phyloP scores from a whole-genome alignment of 2,113 vertebrate genomes.

The Saccopteryx leptura region DNA sequence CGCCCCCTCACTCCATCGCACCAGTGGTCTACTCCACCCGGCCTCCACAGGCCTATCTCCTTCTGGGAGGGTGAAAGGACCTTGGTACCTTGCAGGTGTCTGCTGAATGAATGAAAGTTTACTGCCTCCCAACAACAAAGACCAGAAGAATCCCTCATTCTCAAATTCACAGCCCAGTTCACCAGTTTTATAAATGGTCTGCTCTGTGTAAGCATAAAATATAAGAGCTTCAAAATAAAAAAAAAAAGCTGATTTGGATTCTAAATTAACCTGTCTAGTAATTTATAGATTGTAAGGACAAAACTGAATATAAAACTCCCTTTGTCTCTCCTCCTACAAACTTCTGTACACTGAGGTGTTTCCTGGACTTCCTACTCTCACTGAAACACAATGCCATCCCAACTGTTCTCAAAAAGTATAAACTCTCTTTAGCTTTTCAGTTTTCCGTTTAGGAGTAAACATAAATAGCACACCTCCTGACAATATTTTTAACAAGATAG shows the following conservation, averaged over 20 bases:
- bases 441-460: slow-evolving; percentile 15
- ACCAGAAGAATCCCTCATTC: background rate
- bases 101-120: background rate
- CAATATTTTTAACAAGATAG: slow-evolving; percentile 14
- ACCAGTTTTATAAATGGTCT: background rate
- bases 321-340: background rate
- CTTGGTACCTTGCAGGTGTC: background rate
- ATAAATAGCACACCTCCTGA: background rate
- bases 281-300: background rate
- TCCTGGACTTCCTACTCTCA: background rate
- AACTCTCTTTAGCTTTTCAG: background rate
- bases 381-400: background rate
- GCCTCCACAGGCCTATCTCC: background rate
- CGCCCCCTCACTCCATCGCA: background rate
- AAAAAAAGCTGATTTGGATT: background rate
- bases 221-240: slow-evolving; percentile 15
- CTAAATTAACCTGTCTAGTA: background rate
- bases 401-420: background rate
- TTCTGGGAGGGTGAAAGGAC: background rate
- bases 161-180: background rate
- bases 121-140: background rate
- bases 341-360: background rate
- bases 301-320: background rate
- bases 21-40: background rate
- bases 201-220: background rate